Base-by-base conservation (phyloP, 2,888 invertebrate genomes). In the Tuta absoluta region DNA sequence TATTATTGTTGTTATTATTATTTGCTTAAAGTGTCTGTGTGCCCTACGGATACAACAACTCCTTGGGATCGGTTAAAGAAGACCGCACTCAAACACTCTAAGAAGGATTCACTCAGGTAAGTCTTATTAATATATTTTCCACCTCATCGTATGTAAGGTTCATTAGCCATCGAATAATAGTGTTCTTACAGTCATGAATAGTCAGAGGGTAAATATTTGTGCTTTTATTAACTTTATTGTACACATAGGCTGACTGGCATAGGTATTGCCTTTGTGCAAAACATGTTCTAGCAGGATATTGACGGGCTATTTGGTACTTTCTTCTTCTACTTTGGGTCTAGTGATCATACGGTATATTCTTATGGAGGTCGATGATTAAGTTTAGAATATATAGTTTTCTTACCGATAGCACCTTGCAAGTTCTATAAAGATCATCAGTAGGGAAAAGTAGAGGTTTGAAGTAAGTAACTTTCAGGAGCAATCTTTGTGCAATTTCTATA, bases 391-490 rank as follows among this genome's bases (percentile, higher is more conserved):
- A 60, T 11, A 60, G 23, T 19, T 60, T 60, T 12, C 60, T 60
- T 2, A 60, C 48, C 1, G 45, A 33, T 23, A 60, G 14, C 7
- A 60, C 45, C 8, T n/a, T 48, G 17, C 45, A 21, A 4, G 21
- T 64, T 24, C 41, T 56, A 38, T 62, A 65, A 12, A 65, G 45
- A 8, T 8, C 17, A 21, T 62, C 58, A 17, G 65, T 64, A 57
- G 65, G 37, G 37, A 66, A 68, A n/a, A 38, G 33, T 12, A n/a
- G 37, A 5, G 56, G 63, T 38, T 67, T 66, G 21, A 28, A 60
- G 45, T 19, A 24, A 58, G 65, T 66, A 2, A 65, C 63, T 37
- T 69, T 69, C 3, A 66, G 3, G 1, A 69, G 48, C 12, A 63
- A 37, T 51, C 69, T 51, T 38, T 70, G 68, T 10, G 67, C 62